These are phyloP conservation scores for Nomada flava DNA, from an alignment of 2,888 invertebrate genomes.

Conservation along the genomic window DNA sequence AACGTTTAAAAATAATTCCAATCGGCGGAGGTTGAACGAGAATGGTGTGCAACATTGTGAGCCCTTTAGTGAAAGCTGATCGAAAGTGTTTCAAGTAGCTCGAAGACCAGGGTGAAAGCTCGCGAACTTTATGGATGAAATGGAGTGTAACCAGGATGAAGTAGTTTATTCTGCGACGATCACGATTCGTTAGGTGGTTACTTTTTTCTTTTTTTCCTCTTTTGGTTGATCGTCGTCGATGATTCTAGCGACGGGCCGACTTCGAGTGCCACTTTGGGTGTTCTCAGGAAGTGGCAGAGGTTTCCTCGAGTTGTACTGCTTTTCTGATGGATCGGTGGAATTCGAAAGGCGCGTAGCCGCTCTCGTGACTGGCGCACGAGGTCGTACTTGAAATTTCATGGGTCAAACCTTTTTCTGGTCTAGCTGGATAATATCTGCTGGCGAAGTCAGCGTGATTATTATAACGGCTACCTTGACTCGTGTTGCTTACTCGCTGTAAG, in stretches of 20 bases:
- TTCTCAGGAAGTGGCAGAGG: not conserved
- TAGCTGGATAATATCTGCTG: constrained; percentile 50
- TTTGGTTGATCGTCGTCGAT: not conserved
- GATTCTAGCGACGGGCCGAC: too few relatives aligned
- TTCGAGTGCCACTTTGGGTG: too few relatives aligned
- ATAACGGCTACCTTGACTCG: constrained; percentile 20
- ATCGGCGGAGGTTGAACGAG: not conserved
- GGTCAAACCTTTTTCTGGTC: constrained; percentile 53
- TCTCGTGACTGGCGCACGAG: constrained; percentile 57
- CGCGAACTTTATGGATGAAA: not conserved
- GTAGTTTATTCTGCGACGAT: not conserved
- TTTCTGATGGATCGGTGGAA: constrained; percentile 25
- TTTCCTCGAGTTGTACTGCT: not conserved
- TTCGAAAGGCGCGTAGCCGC: constrained; percentile 15
- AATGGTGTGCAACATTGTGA: not conserved
- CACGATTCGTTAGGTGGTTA: too few relatives aligned
- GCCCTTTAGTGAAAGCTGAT: not conserved
- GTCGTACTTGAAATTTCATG: constrained; percentile 61
- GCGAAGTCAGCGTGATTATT: constrained; percentile 23
- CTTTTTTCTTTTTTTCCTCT: not conserved
- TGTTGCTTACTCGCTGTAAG: not conserved
- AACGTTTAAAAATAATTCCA: not conserved
- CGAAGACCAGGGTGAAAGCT: not conserved
- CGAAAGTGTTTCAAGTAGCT: not conserved
- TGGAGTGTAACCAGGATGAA: too few relatives aligned